Percentiles rank a stretch among this genome's conserved stretches.
Conservation (phyloP, 1,140 invertebrate species). For the Eriosoma lanigerum region DNA sequence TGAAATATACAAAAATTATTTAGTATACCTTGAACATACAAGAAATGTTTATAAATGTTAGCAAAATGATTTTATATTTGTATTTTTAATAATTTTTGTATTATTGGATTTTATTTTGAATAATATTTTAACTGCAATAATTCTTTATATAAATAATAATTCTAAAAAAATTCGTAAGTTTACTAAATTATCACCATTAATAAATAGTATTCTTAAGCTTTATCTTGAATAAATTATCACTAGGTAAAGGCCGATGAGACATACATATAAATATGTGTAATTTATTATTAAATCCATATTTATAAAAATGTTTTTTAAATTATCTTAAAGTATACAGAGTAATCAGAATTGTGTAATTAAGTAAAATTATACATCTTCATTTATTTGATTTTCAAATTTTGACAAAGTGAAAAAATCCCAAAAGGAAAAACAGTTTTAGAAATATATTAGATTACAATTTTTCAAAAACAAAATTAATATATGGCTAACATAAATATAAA, state of each 20-base stretch:
- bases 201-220: neutral
- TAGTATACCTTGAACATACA: neutral
- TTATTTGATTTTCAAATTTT: too few species aligned
- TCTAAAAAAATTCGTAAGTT: conserved; percentile 28
- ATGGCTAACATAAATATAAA: too few species aligned
- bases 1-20: neutral
- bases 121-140: neutral
- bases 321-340: too few species aligned
- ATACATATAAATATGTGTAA: neutral
- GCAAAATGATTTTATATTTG: neutral
- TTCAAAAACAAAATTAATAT: too few species aligned
- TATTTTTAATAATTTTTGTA: conserved; percentile 1
- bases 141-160: neutral
- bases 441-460: too few species aligned
- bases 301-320: neutral
- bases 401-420: too few species aligned
- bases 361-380: too few species aligned
- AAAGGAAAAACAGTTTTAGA: too few species aligned
- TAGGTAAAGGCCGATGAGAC: neutral
- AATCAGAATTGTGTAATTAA: too few species aligned
- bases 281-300: neutral
- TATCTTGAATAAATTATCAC: neutral
- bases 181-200: conserved; percentile 30
- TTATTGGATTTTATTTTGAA: neutral
- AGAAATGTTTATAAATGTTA: neutral